Conservation (phyloP, 30 jellyfish, hydroid and myxozoan genomes). For the Sanderia malayensis region DNA sequence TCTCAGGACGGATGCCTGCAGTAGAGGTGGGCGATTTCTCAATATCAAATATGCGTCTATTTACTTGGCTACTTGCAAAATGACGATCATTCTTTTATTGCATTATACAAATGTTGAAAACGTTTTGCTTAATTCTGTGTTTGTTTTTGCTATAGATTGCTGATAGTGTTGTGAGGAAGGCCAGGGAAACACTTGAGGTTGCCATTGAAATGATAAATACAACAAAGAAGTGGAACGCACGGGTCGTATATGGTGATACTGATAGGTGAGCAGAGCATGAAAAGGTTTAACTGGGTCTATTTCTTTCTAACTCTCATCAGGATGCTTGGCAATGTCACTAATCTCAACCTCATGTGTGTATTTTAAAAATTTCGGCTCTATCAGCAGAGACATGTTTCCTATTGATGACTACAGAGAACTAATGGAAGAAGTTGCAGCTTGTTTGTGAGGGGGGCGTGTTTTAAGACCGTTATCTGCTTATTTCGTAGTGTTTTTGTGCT, state of each 20-base stretch:
- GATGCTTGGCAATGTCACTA: too few relatives aligned
- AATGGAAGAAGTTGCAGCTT: constrained; percentile 51
- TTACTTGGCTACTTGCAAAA: neutral
- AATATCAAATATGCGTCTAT: neutral
- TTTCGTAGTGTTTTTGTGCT: constrained; percentile 75
- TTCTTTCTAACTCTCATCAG: too few relatives aligned
- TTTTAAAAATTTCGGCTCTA: too few relatives aligned
- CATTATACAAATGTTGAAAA: neutral
- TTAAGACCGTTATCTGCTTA: too few relatives aligned
- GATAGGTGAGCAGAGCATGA: constrained; percentile 97
- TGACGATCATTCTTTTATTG: neutral
- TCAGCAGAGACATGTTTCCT: constrained; percentile 55
- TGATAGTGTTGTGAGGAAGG: constrained; percentile 95
- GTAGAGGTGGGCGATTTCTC: constrained; percentile 70
- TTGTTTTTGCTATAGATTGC: constrained; percentile 59
- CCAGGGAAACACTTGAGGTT: constrained; percentile 89
- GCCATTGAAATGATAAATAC: constrained; percentile 81
- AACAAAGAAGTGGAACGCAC: constrained; percentile 87
- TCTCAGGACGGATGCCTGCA: constrained; percentile 98
- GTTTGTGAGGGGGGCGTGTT: too few relatives aligned
- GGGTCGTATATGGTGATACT: constrained; percentile 97
- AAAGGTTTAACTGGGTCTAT: too few relatives aligned
- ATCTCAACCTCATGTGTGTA: too few relatives aligned
- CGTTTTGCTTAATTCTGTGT: neutral
- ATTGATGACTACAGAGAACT: constrained; percentile 39